phyloP scores from a whole-genome alignment of 2,113 vertebrate genomes.

The Gulo gulo region DNA sequence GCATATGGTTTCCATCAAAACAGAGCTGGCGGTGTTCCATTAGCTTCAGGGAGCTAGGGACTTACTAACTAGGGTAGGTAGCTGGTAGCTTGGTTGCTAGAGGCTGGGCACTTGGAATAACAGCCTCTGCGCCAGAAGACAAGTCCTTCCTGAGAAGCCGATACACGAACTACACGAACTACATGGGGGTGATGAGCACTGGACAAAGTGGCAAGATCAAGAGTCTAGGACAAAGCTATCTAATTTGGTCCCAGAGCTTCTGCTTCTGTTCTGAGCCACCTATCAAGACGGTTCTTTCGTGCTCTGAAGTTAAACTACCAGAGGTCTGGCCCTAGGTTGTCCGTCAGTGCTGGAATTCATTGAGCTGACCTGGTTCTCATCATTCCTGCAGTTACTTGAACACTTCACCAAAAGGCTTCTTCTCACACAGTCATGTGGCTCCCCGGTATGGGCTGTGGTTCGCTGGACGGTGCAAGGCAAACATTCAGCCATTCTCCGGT shows the following conservation, averaged over 20 bases:
- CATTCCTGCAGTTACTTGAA: background rate
- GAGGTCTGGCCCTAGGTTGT: background rate
- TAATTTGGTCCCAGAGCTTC: background rate
- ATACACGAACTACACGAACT: background rate
- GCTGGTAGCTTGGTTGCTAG: background rate
- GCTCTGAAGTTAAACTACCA: background rate
- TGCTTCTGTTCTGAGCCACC: background rate
- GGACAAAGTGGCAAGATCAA: background rate
- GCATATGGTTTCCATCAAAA: constrained; percentile 65
- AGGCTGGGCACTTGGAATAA: background rate
- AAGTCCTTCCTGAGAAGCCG: background rate
- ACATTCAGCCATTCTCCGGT: background rate
- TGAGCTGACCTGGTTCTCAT: background rate
- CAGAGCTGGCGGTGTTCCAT: background rate
- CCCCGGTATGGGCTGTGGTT: background rate
- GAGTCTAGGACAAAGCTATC: background rate
- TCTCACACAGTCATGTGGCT: background rate
- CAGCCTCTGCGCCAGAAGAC: background rate
- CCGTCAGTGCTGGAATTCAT: accelerated
- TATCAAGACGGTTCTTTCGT: background rate
- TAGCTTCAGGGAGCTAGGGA: background rate
- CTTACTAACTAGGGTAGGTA: background rate
- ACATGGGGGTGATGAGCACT: background rate
- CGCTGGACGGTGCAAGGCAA: background rate
- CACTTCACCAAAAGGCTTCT: background rate